Percentiles rank a stretch among this genome's conserved stretches.
Conservation (phyloP, 2,888 invertebrate genomes). For the Drosophila emarginata region DNA sequence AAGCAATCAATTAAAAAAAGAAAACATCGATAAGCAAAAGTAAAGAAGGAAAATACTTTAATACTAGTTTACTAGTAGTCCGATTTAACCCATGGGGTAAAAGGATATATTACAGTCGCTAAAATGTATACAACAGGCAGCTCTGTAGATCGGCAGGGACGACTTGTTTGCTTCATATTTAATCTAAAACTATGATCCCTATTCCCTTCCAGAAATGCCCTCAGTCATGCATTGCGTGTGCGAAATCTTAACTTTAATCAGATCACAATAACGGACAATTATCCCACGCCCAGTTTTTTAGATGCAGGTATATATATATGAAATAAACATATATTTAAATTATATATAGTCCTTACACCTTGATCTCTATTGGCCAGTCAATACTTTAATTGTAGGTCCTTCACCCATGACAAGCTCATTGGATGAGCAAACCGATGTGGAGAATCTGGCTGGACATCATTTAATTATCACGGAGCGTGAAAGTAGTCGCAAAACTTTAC, state of each 20-base stretch:
- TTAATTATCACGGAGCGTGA: conserved; percentile 80
- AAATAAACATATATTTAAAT: not conserved
- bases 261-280: conserved; percentile 81
- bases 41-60: too few species aligned
- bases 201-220: conserved; percentile 85
- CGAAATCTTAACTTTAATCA: conserved; percentile 84
- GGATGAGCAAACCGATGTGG: conserved; percentile 82
- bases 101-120: too few species aligned
- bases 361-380: not conserved
- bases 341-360: not conserved
- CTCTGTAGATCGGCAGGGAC: too few species aligned
- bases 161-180: too few species aligned
- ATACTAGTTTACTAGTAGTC: too few species aligned
- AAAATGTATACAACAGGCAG: too few species aligned
- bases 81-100: too few species aligned
- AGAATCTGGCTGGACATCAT: conserved; percentile 81
- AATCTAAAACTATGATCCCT: not conserved
- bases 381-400: conserved; percentile 59
- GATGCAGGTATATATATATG: conserved; percentile 80
- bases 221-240: conserved; percentile 86
- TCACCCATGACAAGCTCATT: conserved; percentile 77
- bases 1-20: too few species aligned
- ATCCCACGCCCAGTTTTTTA: conserved; percentile 75
- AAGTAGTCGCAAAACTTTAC: conserved; percentile 77
- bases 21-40: too few species aligned